Conservation (phyloP, 2,888 invertebrate genomes). For the Sycophila texana region DNA sequence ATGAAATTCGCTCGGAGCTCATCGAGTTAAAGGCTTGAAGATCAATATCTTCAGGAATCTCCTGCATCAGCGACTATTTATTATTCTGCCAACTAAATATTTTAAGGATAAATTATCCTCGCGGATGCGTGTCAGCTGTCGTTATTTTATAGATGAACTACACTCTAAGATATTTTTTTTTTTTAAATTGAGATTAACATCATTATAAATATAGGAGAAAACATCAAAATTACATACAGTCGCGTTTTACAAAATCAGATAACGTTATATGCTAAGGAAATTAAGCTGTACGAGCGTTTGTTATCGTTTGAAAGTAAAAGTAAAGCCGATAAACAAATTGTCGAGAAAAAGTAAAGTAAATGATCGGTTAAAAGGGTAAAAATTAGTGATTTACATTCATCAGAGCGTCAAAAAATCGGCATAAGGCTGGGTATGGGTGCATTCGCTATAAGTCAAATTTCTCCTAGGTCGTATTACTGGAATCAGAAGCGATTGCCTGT, state of each 20-base stretch:
- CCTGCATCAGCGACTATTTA: background rate
- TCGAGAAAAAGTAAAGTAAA: too few relatives aligned
- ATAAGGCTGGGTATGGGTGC: constrained; percentile 31
- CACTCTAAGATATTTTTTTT: background rate
- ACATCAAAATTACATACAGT: too few relatives aligned
- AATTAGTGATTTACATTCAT: too few relatives aligned
- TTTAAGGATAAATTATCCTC: too few relatives aligned
- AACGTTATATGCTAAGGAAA: too few relatives aligned
- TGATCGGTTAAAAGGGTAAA: too few relatives aligned
- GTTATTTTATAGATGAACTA: constrained; percentile 1
- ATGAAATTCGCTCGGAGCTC: background rate
- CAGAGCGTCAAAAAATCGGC: background rate
- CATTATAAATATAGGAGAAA: too few relatives aligned
- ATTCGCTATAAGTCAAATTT: constrained; percentile 45
- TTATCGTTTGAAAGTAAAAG: too few relatives aligned
- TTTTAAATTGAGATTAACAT: background rate
- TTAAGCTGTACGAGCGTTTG: too few relatives aligned
- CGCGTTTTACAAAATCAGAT: too few relatives aligned
- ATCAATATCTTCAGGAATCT: background rate
- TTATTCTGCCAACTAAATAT: background rate
- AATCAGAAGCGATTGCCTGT: constrained; percentile 44
- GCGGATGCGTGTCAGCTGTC: constrained; percentile 10
- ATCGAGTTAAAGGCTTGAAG: constrained; percentile 10
- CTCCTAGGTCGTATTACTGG: constrained; percentile 36
- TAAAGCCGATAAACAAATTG: too few relatives aligned